Evolutionary conservation across 2,797 vertebrate species (phyloP), one percentile per base, ranked within the genome.

Genomic region (Furcifer pardalis): DNA sequence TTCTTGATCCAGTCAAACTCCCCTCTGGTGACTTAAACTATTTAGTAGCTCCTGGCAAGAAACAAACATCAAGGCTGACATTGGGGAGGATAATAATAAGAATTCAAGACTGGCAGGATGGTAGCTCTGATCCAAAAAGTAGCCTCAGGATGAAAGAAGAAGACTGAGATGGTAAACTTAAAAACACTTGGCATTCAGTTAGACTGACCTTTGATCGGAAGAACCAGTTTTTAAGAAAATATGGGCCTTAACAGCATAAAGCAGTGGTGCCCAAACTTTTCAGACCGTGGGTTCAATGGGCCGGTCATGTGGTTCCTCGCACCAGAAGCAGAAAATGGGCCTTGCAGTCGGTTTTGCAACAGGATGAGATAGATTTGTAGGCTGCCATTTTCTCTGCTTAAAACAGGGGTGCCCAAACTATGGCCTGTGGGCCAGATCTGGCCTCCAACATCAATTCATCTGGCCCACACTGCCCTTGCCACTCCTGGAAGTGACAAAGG

Each of bases 41-140:
- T 32, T n/a, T 42, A 78, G 56, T n/a, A 30, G 44, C 0, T 79
- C 79, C 81, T 89, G 84, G 75, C n/a, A 77, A 71, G 86, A 46
- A 27, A 32, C 13, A 30, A 40, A 74, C 71, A 84, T 85, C 87
- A 78, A 84, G 37, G 46, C 88, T 79, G 80, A 74, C 35, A 62
- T 40, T n/a, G 19, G 37, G 35, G 59, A 62, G 23, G 4, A 5
- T 78, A 59, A 2, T 30, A 65, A 82, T 52, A 27, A 23, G 79
- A 71, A 86, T n/a, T 65, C 46, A 82, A 30, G 72, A 2, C 30
- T 56, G 56, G 75, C 23, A 56, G 27, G 62, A 21, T 23, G 23
- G 10, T 10, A 32, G 4, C 74, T 81, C 83, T 79, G 80, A 76
- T 84, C 23, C n/a, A n/a, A 30, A 23, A 63, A 52, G 77, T 40